Base-by-base conservation (phyloP, 2,797 vertebrate genomes). In the Pipistrellus kuhlii region DNA sequence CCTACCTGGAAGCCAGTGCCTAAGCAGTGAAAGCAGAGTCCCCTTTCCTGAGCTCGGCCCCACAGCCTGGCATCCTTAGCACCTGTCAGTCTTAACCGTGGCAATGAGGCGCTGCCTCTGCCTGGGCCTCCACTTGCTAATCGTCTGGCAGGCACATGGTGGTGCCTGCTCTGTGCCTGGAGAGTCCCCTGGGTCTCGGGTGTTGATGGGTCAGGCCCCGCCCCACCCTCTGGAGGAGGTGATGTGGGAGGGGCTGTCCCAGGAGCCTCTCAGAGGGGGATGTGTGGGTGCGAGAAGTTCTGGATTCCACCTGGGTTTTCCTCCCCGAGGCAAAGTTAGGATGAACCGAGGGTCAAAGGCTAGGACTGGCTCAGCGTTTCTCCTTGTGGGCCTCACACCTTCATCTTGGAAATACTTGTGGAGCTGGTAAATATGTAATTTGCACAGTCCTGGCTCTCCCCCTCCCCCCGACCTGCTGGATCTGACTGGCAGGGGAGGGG, bases 11-110 rank as follows among this genome's bases (percentile, higher is more conserved):
- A 66, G 32, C 78, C 9, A 0, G 30, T 38, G 62, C 17, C 13
- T 46, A 20, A 23, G 21, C 57, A 35, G 32, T 35, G n/a, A 46
- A n/a, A 53, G 44, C 51, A 30, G 59, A 25, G 30, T 27, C 17
- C 32, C n/a, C 9, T 32, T 10, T 4, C 30, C 68, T 38, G 4
- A 66, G 38, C 32, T 64, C 2, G 35, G 27, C 53, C 6, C 10
- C 10, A 0, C 1, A 0, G 55, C 69, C 76, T 12, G 2, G 76
- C 72, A 11, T 11, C 25, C 30, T 64, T 68, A 41, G 35, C 18
- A 27, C 59, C 2, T 1, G 0, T 57, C 1, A 0, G 17, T 72
- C 53, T 66, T n/a, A 82, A 32, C 51, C 2, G 0, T 35, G 41
- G 35, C 25, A 66, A 15, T 0, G 11, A 48, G 87, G 71, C 44